Evolutionary conservation across 1,140 invertebrate species (phyloP), one percentile per base, ranked within the genome.

Genomic region (Drosophila nigrodunni): DNA sequence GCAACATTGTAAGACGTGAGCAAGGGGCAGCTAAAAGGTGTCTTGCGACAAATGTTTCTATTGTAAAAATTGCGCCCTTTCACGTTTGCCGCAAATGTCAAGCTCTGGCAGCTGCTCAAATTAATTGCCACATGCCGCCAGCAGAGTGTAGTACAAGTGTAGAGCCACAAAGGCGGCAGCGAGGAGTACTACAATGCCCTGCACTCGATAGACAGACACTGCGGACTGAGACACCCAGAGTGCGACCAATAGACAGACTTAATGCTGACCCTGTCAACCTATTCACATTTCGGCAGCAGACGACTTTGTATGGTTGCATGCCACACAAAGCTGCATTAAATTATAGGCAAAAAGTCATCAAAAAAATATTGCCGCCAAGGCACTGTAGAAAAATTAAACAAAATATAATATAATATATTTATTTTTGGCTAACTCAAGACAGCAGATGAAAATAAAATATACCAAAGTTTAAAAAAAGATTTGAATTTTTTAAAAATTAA

Each of bases 201-300:
- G 25, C 25, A 30, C 25, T 30, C 25, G 25, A 30, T 30, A 30
- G 25, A 30, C 25, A 30, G 25, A 6, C 25, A 30, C 4, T 2
- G 6, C 25, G 6, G 25, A 30, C 6, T 30, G 25, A 30, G 25
- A 4, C 2, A 30, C 25, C 25, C 18, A 21, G 18, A 21, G 25
- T 5, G 25, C 25, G 25, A 30, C 25, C 11, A 1, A 25, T 30
- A 35, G 50, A 18, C 25, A 30, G 37, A 74, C 13, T 74, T 55
- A 62, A 69, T 58, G 73, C 58, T 77, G 80, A 80, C 80, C 80
- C 80, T 73, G 67, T 52, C 68, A 83, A 83, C 80, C 80, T 80
- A 69, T 83, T 83, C 81, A 83, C 80, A 83, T 83, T 83, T 83
- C 54, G 66, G 50, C 30, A 60, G 62, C 57, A 75, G 80, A 82